These are phyloP conservation scores for Blennius ocellaris DNA, from an alignment of 2,113 vertebrate genomes.

Conservation along the genomic window DNA sequence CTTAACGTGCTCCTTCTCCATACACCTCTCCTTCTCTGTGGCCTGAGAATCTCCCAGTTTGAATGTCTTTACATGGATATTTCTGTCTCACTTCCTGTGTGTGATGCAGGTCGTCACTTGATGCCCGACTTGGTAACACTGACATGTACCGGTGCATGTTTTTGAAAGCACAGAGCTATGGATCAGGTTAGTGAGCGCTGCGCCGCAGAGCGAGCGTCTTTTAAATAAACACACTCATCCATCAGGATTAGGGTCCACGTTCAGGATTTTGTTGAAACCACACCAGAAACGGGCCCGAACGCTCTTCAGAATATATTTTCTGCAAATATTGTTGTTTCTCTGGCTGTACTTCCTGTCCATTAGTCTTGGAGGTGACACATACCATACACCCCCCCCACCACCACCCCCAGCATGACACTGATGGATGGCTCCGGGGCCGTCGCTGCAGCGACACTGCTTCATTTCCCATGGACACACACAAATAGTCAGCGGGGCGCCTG, in stretches of 20 bases:
- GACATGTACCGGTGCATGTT: not conserved
- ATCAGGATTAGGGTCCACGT: conserved; percentile 67
- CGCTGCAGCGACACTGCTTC: conserved; percentile 74
- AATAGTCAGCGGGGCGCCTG: conserved; percentile 76
- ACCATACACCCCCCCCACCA: conserved; percentile 61
- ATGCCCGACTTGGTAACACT: conserved; percentile 22
- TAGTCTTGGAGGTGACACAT: conserved; percentile 85
- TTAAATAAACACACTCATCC: conserved; percentile 77
- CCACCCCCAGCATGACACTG: conserved; percentile 79
- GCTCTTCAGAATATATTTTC: conserved; percentile 81
- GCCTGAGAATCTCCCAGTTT: conserved; percentile 4
- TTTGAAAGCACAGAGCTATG: conserved; percentile 10
- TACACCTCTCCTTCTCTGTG: conserved; percentile 17
- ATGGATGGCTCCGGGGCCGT: conserved; percentile 82
- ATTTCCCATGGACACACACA: conserved; percentile 86
- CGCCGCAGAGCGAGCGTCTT: conserved; percentile 42
- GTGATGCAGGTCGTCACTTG: conserved; percentile 7
- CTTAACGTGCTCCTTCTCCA: conserved; percentile 20
- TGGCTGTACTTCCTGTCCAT: conserved; percentile 86
- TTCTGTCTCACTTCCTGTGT: not conserved
- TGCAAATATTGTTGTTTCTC: conserved; percentile 87
- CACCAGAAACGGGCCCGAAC: conserved; percentile 57
- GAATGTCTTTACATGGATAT: not conserved
- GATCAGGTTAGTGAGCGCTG: conserved; percentile 54
- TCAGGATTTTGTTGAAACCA: conserved; percentile 60